These are phyloP conservation scores for Enteromius anoplus DNA, from an alignment of 2,797 vertebrate genomes.

Conservation along the genomic window DNA sequence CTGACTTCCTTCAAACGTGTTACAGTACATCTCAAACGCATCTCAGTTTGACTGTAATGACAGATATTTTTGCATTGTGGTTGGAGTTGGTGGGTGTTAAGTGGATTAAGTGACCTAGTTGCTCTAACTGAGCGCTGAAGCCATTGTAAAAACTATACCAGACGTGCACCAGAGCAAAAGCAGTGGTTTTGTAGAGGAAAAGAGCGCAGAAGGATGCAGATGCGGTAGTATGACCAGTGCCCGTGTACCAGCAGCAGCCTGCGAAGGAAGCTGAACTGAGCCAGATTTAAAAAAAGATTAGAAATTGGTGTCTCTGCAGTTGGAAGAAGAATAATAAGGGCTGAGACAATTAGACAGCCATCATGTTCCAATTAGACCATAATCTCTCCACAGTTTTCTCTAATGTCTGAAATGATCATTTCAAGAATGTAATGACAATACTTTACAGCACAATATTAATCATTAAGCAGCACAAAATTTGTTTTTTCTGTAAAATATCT, in stretches of 20 bases:
- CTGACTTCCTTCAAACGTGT: neutral
- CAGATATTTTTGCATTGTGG: constrained; percentile 12
- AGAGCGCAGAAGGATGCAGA: constrained; percentile 85
- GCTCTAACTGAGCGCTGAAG: constrained; percentile 86
- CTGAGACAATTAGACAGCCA: neutral
- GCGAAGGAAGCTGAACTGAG: constrained; percentile 86
- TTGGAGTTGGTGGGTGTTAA: constrained; percentile 6
- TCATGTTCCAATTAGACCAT: neutral
- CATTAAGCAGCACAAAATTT: neutral
- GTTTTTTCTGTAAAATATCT: neutral
- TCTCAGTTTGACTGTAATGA: constrained; percentile 4
- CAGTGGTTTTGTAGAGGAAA: constrained; percentile 91
- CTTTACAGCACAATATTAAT: neutral
- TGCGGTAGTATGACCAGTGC: constrained; percentile 88
- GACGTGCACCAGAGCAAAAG: constrained; percentile 83
- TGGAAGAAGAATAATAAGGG: neutral
- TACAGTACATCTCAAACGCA: constrained; percentile 14
- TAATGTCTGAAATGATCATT: neutral
- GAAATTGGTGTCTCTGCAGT: neutral
- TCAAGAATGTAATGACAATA: neutral
- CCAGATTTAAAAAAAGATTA: constrained; percentile 47
- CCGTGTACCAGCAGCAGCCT: constrained; percentile 90
- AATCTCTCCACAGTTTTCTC: neutral
- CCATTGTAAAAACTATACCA: constrained; percentile 90
- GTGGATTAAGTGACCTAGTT: neutral